Evolutionary conservation across 2,888 invertebrate species (phyloP), one percentile per base, ranked within the genome.

Genomic region (Eupithecia subumbrata): DNA sequence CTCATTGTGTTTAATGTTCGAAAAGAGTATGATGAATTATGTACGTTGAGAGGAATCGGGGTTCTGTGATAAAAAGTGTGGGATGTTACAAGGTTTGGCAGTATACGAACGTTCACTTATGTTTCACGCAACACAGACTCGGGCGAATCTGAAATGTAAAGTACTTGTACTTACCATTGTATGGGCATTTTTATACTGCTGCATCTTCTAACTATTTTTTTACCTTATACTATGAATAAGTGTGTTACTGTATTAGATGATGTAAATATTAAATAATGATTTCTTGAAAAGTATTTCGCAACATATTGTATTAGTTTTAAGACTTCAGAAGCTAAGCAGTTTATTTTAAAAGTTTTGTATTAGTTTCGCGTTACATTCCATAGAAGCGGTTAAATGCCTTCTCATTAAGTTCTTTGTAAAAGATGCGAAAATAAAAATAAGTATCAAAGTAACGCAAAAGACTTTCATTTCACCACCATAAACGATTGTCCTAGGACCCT

Each of bases 351-450:
- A 82, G 84, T 84, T 72, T 83, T 84, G 80, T 89, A 90, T 87
- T 88, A 88, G 88, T 87, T 87, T 88, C 85, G 90, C 85, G 84
- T 89, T 89, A 92, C 92, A 92, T 92, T 92, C 92, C 92, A 87
- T 87, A 84, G 79, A 84, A 82, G 84, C 82, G 82, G 80, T 83
- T 84, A 82, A 71, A 69, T 71, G 60, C 77, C 63, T 82, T 84
- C 83, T 63, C 69, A 78, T 81, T 82, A 84, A 84, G 84, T 80
- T 81, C 81, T 84, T 84, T 86, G 85, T 87, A 82, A 85, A 86
- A 84, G 84, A 82, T 84, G 82, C 79, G 82, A 82, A 86, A 81
- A 78, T 83, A 83, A 81, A 79, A 79, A 78, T 60, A 69, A 16
- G 7, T 78, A 82, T 75, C 79, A 81, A 80, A 83, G 82, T 75